phyloP scores from a whole-genome alignment of 1,140 invertebrate genomes.

The Armadillidium nasatum region DNA sequence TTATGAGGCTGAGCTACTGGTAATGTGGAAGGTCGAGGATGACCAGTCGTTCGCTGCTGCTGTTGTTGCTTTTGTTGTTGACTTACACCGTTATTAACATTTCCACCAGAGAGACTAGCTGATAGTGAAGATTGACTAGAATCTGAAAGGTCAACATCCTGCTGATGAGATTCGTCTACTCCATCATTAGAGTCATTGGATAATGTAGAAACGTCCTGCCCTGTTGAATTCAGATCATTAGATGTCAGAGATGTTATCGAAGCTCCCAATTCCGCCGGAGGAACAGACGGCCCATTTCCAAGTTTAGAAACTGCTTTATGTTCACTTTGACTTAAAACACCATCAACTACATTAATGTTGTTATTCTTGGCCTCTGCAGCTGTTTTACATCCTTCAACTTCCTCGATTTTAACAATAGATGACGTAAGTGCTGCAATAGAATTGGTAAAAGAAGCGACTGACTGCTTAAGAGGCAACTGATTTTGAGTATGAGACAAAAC shows the following conservation, averaged over 20 bases:
- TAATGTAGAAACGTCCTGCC: constrained; percentile 36
- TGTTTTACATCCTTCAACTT: not conserved
- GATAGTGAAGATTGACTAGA: constrained; percentile 42
- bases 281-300: constrained; percentile 23
- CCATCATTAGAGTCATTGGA: constrained; percentile 37
- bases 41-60: constrained; percentile 21
- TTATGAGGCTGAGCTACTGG: constrained; percentile 39
- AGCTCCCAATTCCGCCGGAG: constrained; percentile 13
- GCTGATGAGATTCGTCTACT: constrained; percentile 31
- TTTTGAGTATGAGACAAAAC: constrained; percentile 12
- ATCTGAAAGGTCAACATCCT: constrained; percentile 40
- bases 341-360: no score
- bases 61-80: no score
- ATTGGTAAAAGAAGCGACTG: constrained; percentile 38
- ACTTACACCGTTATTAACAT: constrained; percentile 25
- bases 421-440: constrained; percentile 42
- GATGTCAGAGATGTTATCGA: constrained; percentile 22
- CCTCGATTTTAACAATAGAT: constrained; percentile 31
- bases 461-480: constrained; percentile 36
- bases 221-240: constrained; percentile 36
- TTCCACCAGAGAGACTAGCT: constrained; percentile 37
- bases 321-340: not conserved
- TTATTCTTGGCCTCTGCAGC: not conserved
- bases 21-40: constrained; percentile 38
- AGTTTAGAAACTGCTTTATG: constrained; percentile 30